These are phyloP conservation scores for Epinotia bilunana DNA, from an alignment of 2,888 invertebrate genomes.

Conservation along the genomic window DNA sequence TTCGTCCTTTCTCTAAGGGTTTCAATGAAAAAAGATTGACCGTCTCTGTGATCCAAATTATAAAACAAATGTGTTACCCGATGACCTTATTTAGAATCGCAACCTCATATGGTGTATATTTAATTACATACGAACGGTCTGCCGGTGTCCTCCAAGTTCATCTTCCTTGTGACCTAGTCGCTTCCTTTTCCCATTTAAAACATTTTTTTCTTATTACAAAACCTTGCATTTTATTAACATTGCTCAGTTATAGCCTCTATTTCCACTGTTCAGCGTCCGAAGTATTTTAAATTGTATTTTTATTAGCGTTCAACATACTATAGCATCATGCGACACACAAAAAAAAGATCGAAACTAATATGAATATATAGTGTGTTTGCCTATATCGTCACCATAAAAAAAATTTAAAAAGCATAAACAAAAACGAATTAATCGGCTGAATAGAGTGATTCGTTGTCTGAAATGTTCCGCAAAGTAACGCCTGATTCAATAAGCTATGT, in stretches of 20 bases:
- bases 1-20: no score
- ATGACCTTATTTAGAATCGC: conserved; percentile 13
- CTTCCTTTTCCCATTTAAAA: conserved; percentile 32
- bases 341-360: no score
- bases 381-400: no score
- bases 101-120: conserved; percentile 16
- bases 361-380: no score
- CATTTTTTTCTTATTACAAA: conserved; percentile 25
- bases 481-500: no score
- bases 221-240: conserved; percentile 13
- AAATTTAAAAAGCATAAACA: neutral
- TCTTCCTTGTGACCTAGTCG: conserved; percentile 43
- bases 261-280: neutral
- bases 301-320: no score
- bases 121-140: conserved; percentile 30
- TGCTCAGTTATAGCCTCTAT: conserved; percentile 2
- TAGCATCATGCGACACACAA: no score
- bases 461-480: no score
- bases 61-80: neutral
- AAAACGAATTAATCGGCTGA: neutral
- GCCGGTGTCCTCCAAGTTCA: conserved; percentile 31
- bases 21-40: no score
- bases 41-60: no score
- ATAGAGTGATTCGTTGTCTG: neutral
- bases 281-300: neutral